Base-by-base conservation (phyloP, 2,113 vertebrate species). In the Aptenodytes patagonicus region DNA sequence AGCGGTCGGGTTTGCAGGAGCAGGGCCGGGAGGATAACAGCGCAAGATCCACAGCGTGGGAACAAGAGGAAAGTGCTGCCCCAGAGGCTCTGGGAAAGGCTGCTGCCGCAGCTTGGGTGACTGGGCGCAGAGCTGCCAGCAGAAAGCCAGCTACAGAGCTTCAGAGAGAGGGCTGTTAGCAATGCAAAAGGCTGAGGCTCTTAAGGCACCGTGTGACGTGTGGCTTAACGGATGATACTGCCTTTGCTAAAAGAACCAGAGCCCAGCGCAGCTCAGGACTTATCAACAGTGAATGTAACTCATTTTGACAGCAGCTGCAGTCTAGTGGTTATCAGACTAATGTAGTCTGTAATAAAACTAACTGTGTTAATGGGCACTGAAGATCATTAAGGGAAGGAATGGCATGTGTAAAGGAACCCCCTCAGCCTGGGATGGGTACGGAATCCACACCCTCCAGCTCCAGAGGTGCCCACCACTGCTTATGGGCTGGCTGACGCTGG, bases 61-160 rank as follows among this genome's bases (percentile, higher is more conserved):
- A 96, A 95, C 54, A 36, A 18, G 70, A 28, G 32, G 66, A 52
- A 85, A 76, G 34, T 1, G 24, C 29, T 93, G 76, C 66, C 44
- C 71, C 58, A 24, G 71, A 40, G 64, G 31, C 68, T 90, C 62
- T 96, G 96, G 93, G 95, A 96, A 96, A 95, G 70, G 84, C 93
- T 94, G 61, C 75, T 22, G 40, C 7, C 1, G 81, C 26, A 12
- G 71, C 87, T 93, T 94, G 83, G 72, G 83, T 91, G 93, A 96
- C 51, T 0, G 0, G 68, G 62, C 3, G 2, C 29, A 32, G 89
- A 95, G 64, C 76, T 94, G 76, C 81, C 66, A 86, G 61, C 34
- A 49, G 86, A 85, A 88, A 95, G 46, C 3, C 49, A 42, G 76
- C 80, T 78, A 57, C 40, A 22, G 40, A 83, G 64, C 77, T 81